Conservation (phyloP, 2,797 vertebrate species). For the Fistularia tabacaria region DNA sequence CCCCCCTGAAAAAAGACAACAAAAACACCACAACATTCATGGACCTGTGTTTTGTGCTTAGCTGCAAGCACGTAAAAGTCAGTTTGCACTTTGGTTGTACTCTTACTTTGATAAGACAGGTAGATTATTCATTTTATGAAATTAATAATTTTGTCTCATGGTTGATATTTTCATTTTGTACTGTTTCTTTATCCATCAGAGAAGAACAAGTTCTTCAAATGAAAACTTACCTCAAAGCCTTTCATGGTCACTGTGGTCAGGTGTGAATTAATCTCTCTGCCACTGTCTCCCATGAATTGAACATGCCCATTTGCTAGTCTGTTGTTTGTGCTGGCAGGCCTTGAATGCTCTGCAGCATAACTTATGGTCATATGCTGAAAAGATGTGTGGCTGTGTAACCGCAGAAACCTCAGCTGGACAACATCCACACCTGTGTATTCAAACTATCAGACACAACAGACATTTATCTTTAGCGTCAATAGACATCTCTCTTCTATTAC, state of each 20-base stretch:
- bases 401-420: slow-evolving; percentile 77
- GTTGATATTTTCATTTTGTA: no score
- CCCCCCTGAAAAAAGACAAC: no score
- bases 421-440: slow-evolving; percentile 62
- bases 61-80: no score
- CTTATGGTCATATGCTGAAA: slow-evolving; percentile 66
- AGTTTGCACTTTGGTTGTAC: no score
- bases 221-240: slow-evolving; percentile 58
- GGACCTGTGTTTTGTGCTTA: no score
- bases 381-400: slow-evolving; percentile 68
- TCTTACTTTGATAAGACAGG: no score
- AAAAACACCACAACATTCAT: no score
- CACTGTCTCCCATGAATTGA: slow-evolving; percentile 66
- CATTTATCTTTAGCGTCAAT: not conserved
- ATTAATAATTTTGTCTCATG: no score
- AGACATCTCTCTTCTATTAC: not conserved
- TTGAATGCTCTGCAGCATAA: slow-evolving; percentile 31
- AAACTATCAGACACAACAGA: slow-evolving; percentile 52
- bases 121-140: no score
- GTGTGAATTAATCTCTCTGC: slow-evolving; percentile 53
- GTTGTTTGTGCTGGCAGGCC: not conserved
- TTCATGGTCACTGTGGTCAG: slow-evolving; percentile 38
- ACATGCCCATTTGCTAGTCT: slow-evolving; percentile 18
- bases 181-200: not conserved
- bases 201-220: not conserved